These are phyloP conservation scores for Corbicula japonica DNA, from an alignment of 2,888 invertebrate genomes.

Conservation along the genomic window DNA sequence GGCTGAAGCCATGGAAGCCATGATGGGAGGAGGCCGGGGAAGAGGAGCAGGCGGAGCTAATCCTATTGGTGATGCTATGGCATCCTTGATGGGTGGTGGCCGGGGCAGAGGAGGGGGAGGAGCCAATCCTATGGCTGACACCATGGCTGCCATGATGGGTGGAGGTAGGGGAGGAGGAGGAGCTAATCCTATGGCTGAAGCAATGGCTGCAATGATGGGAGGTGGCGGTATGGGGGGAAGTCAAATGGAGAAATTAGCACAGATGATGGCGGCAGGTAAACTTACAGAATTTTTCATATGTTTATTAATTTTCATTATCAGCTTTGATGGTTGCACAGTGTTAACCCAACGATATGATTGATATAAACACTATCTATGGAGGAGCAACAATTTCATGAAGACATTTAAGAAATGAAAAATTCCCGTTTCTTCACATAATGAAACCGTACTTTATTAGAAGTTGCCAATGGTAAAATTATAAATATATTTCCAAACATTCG, in stretches of 20 bases:
- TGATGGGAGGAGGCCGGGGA: conserved; percentile 14
- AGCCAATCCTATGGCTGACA: not conserved
- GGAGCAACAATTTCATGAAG: no score
- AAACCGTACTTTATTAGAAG: no score
- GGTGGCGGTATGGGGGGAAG: not conserved
- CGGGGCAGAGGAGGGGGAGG: conserved; percentile 22
- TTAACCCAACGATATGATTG: no score
- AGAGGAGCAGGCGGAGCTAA: not conserved
- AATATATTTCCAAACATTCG: no score
- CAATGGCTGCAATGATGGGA: not conserved
- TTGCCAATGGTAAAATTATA: no score
- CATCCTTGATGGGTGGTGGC: conserved; percentile 15
- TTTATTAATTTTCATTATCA: no score
- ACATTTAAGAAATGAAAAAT: no score
- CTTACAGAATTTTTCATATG: no score
- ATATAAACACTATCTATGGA: no score
- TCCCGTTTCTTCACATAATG: no score
- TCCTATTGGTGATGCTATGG: not conserved
- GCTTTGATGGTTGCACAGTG: no score
- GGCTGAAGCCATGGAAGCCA: not conserved
- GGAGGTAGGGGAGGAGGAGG: conserved; percentile 4
- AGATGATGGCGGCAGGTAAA: conserved; percentile 1
- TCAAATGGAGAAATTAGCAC: not conserved
- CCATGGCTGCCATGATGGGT: not conserved
- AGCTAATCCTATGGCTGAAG: not conserved